Evolutionary conservation across 2,888 invertebrate species (phyloP).

Genomic region (Synanthedon vespiformis): DNA sequence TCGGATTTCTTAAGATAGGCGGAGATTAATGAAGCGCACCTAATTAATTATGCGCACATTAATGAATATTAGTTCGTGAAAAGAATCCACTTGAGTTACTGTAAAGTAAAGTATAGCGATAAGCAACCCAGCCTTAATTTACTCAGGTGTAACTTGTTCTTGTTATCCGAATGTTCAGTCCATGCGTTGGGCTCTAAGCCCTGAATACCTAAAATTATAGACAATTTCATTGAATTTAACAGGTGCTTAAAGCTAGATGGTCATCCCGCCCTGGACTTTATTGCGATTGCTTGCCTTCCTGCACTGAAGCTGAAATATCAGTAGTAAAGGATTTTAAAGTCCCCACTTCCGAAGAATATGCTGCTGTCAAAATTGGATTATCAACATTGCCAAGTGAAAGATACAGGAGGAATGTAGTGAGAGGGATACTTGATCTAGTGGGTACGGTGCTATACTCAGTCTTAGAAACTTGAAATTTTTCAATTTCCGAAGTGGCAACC

Average conservation of each 20-base stretch:
- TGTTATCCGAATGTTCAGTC: too few species aligned
- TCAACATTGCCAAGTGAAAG: slow-evolving; percentile 76
- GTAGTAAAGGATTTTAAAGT: slow-evolving; percentile 69
- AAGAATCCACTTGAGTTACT: too few species aligned
- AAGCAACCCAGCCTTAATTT: too few species aligned
- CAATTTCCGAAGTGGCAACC: too few species aligned
- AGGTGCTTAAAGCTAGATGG: slow-evolving; percentile 60
- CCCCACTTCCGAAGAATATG: slow-evolving; percentile 27
- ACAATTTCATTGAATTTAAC: not conserved
- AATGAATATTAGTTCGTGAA: too few species aligned
- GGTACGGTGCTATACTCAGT: slow-evolving; percentile 52
- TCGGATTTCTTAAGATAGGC: too few species aligned
- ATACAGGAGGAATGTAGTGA: slow-evolving; percentile 79
- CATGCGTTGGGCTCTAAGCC: not conserved
- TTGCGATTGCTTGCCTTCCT: slow-evolving; percentile 79
- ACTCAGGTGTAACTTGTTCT: too few species aligned
- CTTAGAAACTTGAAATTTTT: too few species aligned
- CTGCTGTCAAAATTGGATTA: slow-evolving; percentile 72
- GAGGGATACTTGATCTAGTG: slow-evolving; percentile 79
- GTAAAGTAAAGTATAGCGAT: too few species aligned
- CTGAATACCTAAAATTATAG: too few species aligned
- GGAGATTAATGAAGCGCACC: too few species aligned
- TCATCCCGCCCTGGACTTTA: slow-evolving; percentile 71
- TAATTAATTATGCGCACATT: too few species aligned
- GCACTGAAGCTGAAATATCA: slow-evolving; percentile 78